These are phyloP conservation scores for Pterostichus madidus DNA, from an alignment of 2,888 invertebrate genomes.

Conservation along the genomic window DNA sequence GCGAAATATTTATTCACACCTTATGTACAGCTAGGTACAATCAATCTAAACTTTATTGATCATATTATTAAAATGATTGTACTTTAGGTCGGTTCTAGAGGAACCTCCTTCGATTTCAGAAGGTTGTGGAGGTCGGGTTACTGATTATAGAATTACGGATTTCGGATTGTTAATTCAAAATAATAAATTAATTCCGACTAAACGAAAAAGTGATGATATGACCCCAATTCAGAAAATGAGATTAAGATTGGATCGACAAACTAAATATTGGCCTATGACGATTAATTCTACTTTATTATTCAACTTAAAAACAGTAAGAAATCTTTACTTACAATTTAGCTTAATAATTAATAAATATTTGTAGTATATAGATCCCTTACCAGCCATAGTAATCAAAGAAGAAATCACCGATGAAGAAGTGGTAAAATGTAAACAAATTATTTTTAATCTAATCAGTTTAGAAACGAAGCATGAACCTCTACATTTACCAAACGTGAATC, in stretches of 20 bases:
- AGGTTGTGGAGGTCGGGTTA: conserved; percentile 95
- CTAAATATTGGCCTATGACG: conserved; percentile 93
- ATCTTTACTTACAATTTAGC: too few species aligned
- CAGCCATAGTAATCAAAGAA: conserved; percentile 89
- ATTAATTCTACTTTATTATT: conserved; percentile 93
- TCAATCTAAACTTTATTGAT: background rate
- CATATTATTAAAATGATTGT: conserved; percentile 1
- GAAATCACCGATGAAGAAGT: conserved; percentile 92
- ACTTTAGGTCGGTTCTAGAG: conserved; percentile 87
- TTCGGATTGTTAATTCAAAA: conserved; percentile 93
- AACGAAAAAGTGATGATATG: conserved; percentile 77
- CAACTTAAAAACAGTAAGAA: conserved; percentile 86
- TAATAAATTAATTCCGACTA: conserved; percentile 88
- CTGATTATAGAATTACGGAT: conserved; percentile 93
- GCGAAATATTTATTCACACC: conserved; percentile 97
- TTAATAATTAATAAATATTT: conserved; percentile 68
- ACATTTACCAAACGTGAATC: conserved; percentile 84
- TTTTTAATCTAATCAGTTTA: conserved; percentile 88
- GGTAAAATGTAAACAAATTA: conserved; percentile 90
- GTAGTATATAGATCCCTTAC: conserved; percentile 89
- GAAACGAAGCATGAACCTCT: conserved; percentile 92
- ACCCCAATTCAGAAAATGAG: conserved; percentile 84
- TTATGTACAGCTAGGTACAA: conserved; percentile 84
- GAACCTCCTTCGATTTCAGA: conserved; percentile 97
- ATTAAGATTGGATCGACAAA: conserved; percentile 86